phyloP scores from a whole-genome alignment of 2,888 invertebrate genomes.

The Mayetiola destructor region DNA sequence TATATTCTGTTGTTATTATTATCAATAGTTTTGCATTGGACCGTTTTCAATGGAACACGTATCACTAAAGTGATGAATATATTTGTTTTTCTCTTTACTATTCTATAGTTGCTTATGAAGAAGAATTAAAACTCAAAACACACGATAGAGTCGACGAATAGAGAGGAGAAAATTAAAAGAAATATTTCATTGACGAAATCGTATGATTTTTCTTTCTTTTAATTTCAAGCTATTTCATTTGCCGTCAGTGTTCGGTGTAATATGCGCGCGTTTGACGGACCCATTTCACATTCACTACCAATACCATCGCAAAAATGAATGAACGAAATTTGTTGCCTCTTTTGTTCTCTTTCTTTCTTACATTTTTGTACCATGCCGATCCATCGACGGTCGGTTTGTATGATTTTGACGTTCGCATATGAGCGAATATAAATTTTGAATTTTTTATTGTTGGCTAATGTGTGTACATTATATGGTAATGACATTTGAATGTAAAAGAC shows the following conservation, averaged over 20 bases:
- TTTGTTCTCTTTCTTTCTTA: no score
- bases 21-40: background rate
- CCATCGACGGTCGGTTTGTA: no score
- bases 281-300: background rate
- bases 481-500: no score
- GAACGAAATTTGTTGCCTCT: no score
- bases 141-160: background rate
- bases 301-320: background rate
- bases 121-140: background rate
- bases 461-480: no score
- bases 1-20: background rate
- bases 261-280: slow-evolving; percentile 9
- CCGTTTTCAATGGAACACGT: background rate
- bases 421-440: no score
- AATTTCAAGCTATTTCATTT: background rate
- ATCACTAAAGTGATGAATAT: background rate
- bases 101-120: no score
- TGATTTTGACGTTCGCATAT: no score
- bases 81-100: background rate
- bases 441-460: no score
- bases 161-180: background rate
- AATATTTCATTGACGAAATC: no score
- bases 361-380: no score
- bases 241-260: slow-evolving; percentile 4
- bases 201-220: slow-evolving; percentile 9